Evolutionary conservation across 2,797 vertebrate species (phyloP).

Genomic region (Eupleurogrammus muticus): DNA sequence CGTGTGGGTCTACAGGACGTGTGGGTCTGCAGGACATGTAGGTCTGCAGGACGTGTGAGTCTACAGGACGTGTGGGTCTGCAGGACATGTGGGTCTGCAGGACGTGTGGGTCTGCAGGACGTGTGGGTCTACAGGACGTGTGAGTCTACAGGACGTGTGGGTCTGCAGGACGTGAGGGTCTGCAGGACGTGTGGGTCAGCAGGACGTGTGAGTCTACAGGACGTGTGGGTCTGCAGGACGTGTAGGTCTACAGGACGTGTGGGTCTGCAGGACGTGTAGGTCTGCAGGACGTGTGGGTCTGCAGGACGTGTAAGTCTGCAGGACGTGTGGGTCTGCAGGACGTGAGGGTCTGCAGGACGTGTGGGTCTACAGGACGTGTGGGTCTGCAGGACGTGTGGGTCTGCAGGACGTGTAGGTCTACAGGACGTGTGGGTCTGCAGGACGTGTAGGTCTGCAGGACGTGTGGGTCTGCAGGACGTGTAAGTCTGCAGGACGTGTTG

Average conservation of each 20-base stretch:
- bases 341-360: too few relatives aligned
- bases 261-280: conserved; percentile 38
- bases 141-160: conserved; percentile 42
- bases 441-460: conserved; percentile 44
- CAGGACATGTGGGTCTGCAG: conserved; percentile 52
- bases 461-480: conserved; percentile 34
- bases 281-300: conserved; percentile 19
- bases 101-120: conserved; percentile 22
- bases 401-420: too few relatives aligned
- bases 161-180: conserved; percentile 28
- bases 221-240: conserved; percentile 24
- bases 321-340: conserved; percentile 21
- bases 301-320: conserved; percentile 51
- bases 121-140: conserved; percentile 50
- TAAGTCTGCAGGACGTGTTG: conserved; percentile 43
- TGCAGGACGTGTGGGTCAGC: conserved; percentile 50
- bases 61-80: conserved; percentile 19
- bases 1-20: conserved; percentile 26
- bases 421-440: conserved; percentile 15
- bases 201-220: too few relatives aligned
- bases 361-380: too few relatives aligned
- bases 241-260: conserved; percentile 40
- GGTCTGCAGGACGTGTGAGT: conserved; percentile 48
- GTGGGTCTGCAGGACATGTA: conserved; percentile 48
- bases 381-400: conserved; percentile 48